Base-by-base conservation (phyloP, 2,888 invertebrate genomes). In the Cosmia pyralina region DNA sequence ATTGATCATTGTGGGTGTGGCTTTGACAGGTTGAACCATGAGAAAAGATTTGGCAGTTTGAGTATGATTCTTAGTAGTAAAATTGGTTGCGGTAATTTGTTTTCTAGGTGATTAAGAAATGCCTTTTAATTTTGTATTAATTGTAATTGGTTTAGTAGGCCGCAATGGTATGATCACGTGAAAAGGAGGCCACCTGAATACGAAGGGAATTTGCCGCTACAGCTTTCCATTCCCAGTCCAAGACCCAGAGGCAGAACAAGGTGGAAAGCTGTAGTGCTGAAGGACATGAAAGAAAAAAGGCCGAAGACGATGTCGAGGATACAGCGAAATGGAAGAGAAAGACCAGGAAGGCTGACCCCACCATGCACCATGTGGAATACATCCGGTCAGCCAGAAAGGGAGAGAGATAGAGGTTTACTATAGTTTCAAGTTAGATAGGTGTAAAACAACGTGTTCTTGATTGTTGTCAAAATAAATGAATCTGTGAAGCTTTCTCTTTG, bases 1-100 rank as follows among this genome's bases (percentile, higher is more conserved):
- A 71, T 10, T 66, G 69, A 64, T 71, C 59, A 58, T 63, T 55
- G 78, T 77, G 64, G 85, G 85, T 81, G 82, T 81, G 85, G 67
- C 65, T 62, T 44, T 57, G 44, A 62, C 65, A 69, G 38, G 65
- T 78, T 66, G 13, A 41, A 34, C 46, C 15, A 55, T 59, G 19
- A 48, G 41, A 75, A 41, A 46, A 67, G 5, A 69, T 38, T 72
- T 53, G 28, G 55, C 44, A 28, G 50, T 19, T 34, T 6, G 22
- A 66, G 55, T 63, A 52, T 60, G 22, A 71, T 22, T 77, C 50
- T 62, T 17, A 5, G 44, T 22, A 64, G 44, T 34, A 28, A 50
- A 38, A 66, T 64, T 58, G 1, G 4, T 34, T 67, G 48, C 7
- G 53, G 46, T 57, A 17, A 17, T 55, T 64, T 22, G 7, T 59